phyloP scores from a whole-genome alignment of 2,113 vertebrate genomes.

The Saguinus imperator region DNA sequence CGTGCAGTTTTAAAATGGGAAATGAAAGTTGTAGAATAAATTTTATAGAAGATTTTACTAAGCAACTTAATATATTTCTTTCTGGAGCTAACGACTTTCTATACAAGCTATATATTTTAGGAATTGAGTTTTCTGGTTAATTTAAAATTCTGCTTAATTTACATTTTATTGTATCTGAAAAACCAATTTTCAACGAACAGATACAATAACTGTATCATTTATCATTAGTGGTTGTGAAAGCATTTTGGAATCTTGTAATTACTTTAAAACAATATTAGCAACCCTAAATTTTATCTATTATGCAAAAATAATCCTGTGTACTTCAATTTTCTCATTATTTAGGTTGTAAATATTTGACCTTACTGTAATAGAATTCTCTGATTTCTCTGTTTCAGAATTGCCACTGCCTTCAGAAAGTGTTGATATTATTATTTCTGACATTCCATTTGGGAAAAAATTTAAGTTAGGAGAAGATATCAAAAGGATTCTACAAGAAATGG shows the following conservation, averaged over 20 bases:
- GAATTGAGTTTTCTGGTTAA: slow-evolving; percentile 60
- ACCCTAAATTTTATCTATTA: slow-evolving; percentile 20
- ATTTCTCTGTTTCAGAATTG: slow-evolving; percentile 83
- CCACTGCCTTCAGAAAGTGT: slow-evolving; percentile 87
- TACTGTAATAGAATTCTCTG: slow-evolving; percentile 13
- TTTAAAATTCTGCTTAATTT: slow-evolving; percentile 39
- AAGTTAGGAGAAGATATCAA: slow-evolving; percentile 84
- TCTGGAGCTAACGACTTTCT: neutral
- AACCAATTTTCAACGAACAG: slow-evolving; percentile 30
- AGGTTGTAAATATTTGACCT: neutral
- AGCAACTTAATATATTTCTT: slow-evolving; percentile 16
- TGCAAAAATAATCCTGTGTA: slow-evolving; percentile 5
- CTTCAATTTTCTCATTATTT: slow-evolving; percentile 27
- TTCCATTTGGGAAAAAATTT: slow-evolving; percentile 97
- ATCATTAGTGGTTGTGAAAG: slow-evolving; percentile 45
- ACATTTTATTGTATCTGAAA: slow-evolving; percentile 35
- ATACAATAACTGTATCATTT: neutral
- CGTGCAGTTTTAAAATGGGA: neutral
- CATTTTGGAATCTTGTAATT: neutral
- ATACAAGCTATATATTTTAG: slow-evolving; percentile 2
- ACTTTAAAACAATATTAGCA: slow-evolving; percentile 36
- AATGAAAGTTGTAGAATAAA: neutral
- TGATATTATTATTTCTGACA: slow-evolving; percentile 90
- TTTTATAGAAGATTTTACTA: slow-evolving; percentile 51
- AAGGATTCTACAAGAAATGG: slow-evolving; percentile 90